These are phyloP conservation scores for Sabellastarte sp. DNA, from an alignment of 2,888 invertebrate genomes.

Conservation along the genomic window DNA sequence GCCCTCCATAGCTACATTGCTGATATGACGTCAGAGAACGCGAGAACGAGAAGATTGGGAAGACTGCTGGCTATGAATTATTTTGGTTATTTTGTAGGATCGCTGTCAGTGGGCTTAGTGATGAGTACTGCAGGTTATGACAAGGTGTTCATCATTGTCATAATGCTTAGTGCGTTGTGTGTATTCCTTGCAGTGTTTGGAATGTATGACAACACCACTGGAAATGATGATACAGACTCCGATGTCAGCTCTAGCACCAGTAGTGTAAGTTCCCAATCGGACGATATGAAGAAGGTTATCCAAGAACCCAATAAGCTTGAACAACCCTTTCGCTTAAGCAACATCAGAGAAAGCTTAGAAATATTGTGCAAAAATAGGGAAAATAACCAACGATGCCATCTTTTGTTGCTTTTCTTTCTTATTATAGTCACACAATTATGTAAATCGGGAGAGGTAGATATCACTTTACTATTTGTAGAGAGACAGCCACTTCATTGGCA, in stretches of 20 bases:
- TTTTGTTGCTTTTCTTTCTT: conserved; percentile 41
- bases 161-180: conserved; percentile 40
- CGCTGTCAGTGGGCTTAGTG: conserved; percentile 41
- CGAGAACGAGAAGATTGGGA: conserved; percentile 49
- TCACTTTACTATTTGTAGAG: conserved; percentile 51
- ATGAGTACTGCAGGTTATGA: conserved; percentile 38
- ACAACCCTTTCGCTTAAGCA: conserved; percentile 10
- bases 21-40: conserved; percentile 46
- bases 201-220: conserved; percentile 38
- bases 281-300: too few relatives aligned
- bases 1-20: conserved; percentile 57
- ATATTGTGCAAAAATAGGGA: conserved; percentile 38
- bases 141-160: conserved; percentile 41
- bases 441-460: conserved; percentile 56
- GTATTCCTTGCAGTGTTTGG: conserved; percentile 40
- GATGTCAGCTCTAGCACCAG: too few relatives aligned
- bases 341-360: conserved; percentile 39
- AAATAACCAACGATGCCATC: conserved; percentile 32
- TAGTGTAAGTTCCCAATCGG: background rate
- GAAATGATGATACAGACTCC: too few relatives aligned
- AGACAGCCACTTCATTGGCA: conserved; percentile 51
- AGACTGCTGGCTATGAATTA: conserved; percentile 56
- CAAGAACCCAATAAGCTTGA: background rate
- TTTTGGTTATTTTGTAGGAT: conserved; percentile 54
- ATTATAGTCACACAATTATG: conserved; percentile 41